phyloP scores from a whole-genome alignment of 2,888 invertebrate species.

The Dryomyza anilis region DNA sequence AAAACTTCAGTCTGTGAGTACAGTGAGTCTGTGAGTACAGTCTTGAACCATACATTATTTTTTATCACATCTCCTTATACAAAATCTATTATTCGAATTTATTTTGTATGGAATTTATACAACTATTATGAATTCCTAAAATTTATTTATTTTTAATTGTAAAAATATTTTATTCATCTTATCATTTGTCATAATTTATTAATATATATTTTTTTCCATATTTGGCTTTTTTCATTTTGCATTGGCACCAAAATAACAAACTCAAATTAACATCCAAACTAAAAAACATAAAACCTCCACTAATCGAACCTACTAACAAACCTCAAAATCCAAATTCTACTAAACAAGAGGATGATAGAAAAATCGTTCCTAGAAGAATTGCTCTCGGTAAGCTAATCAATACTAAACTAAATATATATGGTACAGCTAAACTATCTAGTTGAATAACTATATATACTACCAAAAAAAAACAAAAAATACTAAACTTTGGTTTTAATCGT shows the following conservation, averaged over 20 bases:
- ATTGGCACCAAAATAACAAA: constrained; percentile 9
- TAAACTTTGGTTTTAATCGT: too few species aligned
- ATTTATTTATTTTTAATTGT: too few species aligned
- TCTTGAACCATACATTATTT: too few species aligned
- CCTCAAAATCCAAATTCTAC: too few species aligned
- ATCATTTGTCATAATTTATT: constrained; percentile 1
- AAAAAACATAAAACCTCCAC: constrained; percentile 3
- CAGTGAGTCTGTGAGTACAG: too few species aligned
- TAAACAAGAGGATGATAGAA: constrained; percentile 49
- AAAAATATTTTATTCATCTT: too few species aligned
- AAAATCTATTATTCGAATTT: not conserved
- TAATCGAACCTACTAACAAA: constrained; percentile 8
- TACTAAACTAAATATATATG: not conserved
- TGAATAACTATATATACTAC: too few species aligned
- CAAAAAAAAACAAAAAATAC: too few species aligned
- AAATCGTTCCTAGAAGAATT: constrained; percentile 45
- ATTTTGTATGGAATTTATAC: not conserved
- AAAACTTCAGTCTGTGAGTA: too few species aligned
- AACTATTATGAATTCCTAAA: not conserved
- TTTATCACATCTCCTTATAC: too few species aligned
- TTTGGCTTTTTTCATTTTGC: constrained; percentile 7
- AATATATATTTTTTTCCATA: constrained; percentile 3
- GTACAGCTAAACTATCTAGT: too few species aligned
- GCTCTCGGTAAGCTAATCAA: constrained; percentile 49
- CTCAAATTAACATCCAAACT: too few species aligned